Conservation (phyloP, 2,888 invertebrate species). For the Hermaeophaga mercurialis region DNA sequence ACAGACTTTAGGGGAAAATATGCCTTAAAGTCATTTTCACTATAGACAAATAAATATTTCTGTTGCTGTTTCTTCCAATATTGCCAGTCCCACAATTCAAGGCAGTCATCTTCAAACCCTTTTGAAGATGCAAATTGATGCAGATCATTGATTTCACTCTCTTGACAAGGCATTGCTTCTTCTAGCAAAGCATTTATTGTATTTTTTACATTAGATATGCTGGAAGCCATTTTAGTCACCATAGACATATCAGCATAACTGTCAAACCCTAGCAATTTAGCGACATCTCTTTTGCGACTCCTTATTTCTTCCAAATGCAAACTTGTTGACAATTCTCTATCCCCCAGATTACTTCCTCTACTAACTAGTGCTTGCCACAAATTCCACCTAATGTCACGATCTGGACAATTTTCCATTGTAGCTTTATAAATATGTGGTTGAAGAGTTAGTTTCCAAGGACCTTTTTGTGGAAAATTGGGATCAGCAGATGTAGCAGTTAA, state of each 20-base stretch:
- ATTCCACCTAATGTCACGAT: constrained; percentile 78
- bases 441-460: constrained; percentile 86
- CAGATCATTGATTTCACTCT: constrained; percentile 72
- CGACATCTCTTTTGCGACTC: constrained; percentile 69
- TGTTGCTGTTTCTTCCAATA: constrained; percentile 86
- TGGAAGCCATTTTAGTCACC: constrained; percentile 92
- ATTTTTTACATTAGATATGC: constrained; percentile 62
- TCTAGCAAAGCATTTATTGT: constrained; percentile 70
- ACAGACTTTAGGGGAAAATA: constrained; percentile 86
- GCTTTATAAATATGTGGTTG: constrained; percentile 72
- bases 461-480: constrained; percentile 64
- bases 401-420: constrained; percentile 86
- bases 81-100: constrained; percentile 84
- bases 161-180: constrained; percentile 75
- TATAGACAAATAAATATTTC: constrained; percentile 67
- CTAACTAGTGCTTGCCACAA: constrained; percentile 81
- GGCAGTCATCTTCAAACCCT: constrained; percentile 66
- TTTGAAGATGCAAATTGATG: constrained; percentile 74
- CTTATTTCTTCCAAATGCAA: constrained; percentile 80
- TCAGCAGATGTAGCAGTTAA: constrained; percentile 70
- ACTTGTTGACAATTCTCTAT: constrained; percentile 71
- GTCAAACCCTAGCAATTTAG: constrained; percentile 77
- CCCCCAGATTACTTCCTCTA: constrained; percentile 70
- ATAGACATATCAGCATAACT: constrained; percentile 86
- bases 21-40: constrained; percentile 73